Percentiles rank a stretch among this genome's conserved stretches.
Evolutionary conservation across 1,140 invertebrate genomes (phyloP).

Genomic region (Pseudomyrmex concolor): DNA sequence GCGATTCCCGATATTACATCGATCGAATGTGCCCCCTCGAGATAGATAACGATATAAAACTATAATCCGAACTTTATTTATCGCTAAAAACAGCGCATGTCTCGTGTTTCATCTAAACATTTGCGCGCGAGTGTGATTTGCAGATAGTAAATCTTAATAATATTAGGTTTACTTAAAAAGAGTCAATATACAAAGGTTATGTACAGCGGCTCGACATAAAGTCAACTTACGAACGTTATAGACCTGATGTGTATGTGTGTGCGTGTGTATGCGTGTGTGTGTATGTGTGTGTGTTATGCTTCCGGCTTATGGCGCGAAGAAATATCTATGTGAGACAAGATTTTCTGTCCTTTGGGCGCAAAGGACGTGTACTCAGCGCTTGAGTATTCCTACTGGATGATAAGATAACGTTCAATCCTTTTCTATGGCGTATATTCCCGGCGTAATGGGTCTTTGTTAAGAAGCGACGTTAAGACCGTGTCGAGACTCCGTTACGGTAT

Average conservation of each 20-base stretch:
- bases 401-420: constrained; percentile 60
- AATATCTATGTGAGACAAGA: constrained; percentile 49
- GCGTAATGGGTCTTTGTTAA: constrained; percentile 39
- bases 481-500: background rate
- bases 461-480: constrained; percentile 23
- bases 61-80: background rate
- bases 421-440: background rate
- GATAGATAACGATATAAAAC: constrained; percentile 25
- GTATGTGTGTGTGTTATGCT: constrained; percentile 1
- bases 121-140: constrained; percentile 7
- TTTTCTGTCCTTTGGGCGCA: constrained; percentile 8
- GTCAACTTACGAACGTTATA: constrained; percentile 54
- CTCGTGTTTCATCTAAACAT: background rate
- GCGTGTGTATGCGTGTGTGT: constrained; percentile 48
- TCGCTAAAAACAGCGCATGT: background rate
- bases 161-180: constrained; percentile 21
- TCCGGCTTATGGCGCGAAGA: background rate
- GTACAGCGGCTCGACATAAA: background rate
- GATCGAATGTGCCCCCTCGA: constrained; percentile 14
- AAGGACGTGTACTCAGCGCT: background rate
- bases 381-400: constrained; percentile 47
- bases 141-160: background rate
- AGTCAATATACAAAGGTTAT: background rate
- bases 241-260: constrained; percentile 49
- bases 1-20: constrained; percentile 41